These are phyloP conservation scores for Triplophysa rosa DNA, from an alignment of 2,113 vertebrate genomes.

Conservation along the genomic window DNA sequence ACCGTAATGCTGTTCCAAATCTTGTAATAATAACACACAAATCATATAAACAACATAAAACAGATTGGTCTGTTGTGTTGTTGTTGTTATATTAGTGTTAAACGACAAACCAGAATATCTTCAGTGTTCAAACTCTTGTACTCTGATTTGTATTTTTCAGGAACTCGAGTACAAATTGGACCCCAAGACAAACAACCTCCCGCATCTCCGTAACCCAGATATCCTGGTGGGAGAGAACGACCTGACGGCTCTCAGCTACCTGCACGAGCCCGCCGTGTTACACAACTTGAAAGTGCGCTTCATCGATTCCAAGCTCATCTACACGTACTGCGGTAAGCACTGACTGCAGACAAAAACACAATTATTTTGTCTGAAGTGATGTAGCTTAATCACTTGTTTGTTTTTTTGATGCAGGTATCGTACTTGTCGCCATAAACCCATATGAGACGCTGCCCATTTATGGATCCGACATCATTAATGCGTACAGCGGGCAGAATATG, in stretches of 20 bases:
- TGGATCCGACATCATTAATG: conserved; percentile 96
- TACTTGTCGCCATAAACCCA: conserved; percentile 97
- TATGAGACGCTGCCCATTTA: conserved; percentile 97
- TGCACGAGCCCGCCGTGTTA: conserved; percentile 94
- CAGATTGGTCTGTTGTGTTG: background rate
- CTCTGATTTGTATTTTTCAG: conserved; percentile 62
- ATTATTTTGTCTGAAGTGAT: background rate
- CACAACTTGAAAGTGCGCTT: conserved; percentile 98
- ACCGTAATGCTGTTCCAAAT: too few relatives aligned
- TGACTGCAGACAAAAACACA: background rate
- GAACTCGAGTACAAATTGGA: conserved; percentile 86
- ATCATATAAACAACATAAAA: too few relatives aligned
- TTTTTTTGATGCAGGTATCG: conserved; percentile 80
- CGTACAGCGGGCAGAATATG: conserved; percentile 98
- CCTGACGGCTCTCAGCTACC: conserved; percentile 96
- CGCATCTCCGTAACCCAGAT: conserved; percentile 93
- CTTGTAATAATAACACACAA: too few relatives aligned
- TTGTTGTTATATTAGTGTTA: background rate
- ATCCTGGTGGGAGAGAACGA: conserved; percentile 98
- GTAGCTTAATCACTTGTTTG: conserved; percentile 5
- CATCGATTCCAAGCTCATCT: conserved; percentile 96
- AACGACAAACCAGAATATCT: background rate
- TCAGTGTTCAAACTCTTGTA: background rate
- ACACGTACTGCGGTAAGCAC: conserved; percentile 94
- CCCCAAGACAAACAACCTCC: conserved; percentile 87